Conservation (phyloP, 2,797 vertebrate genomes). For the Nasua narica region DNA sequence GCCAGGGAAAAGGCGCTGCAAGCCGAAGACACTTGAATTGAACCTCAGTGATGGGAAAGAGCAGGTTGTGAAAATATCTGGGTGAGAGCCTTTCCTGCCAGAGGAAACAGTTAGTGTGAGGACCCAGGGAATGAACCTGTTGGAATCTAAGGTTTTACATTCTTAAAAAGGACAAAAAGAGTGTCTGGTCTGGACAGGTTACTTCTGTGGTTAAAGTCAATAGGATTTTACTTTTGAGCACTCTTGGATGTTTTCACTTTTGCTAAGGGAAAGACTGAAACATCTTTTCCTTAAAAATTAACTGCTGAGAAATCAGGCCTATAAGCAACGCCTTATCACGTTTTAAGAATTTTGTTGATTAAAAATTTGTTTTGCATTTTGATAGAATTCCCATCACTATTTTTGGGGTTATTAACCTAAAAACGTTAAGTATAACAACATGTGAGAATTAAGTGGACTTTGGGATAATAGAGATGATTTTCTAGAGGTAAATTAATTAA, state of each 20-base stretch:
- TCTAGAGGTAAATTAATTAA: constrained; percentile 26
- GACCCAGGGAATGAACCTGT: neutral
- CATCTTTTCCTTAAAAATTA: constrained; percentile 1
- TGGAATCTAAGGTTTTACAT: neutral
- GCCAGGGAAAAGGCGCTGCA: neutral
- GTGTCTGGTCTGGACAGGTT: neutral
- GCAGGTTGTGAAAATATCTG: neutral
- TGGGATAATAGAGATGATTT: neutral
- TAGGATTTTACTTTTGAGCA: neutral
- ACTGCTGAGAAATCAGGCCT: constrained; percentile 3
- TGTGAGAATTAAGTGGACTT: neutral
- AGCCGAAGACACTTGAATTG: neutral
- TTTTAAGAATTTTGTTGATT: constrained; percentile 28
- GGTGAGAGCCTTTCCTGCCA: neutral
- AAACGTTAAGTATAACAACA: neutral
- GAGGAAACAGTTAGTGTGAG: neutral
- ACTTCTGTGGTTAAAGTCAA: neutral
- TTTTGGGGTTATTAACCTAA: constrained; percentile 26
- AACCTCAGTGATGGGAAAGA: neutral
- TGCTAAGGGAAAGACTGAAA: neutral
- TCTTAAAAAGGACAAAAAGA: neutral
- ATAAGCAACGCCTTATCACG: neutral
- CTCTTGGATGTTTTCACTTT: neutral
- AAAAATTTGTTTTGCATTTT: neutral
- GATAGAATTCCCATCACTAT: neutral